phyloP scores from a whole-genome alignment of 2,797 vertebrate species.

The Malacoraja senta region DNA sequence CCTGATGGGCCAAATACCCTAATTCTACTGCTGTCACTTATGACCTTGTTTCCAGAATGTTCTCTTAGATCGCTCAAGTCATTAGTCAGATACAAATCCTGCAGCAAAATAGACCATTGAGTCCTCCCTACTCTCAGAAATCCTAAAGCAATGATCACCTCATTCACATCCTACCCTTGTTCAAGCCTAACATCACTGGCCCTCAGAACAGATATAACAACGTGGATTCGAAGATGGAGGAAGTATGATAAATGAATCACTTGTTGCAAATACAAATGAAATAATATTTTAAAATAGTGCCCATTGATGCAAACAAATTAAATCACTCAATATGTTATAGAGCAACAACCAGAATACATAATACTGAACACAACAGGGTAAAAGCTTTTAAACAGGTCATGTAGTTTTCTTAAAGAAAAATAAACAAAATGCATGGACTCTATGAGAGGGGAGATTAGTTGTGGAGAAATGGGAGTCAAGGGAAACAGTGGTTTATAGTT shows the following conservation, averaged over 20 bases:
- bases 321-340: too few species aligned
- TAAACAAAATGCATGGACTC: neutral
- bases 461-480: neutral
- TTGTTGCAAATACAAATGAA: too few species aligned
- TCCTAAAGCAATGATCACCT: neutral
- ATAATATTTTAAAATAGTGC: too few species aligned
- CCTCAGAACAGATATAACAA: neutral
- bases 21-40: too few species aligned
- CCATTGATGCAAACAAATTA: too few species aligned
- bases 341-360: too few species aligned
- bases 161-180: neutral
- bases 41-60: neutral
- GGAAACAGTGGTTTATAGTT: neutral
- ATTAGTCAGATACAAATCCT: neutral
- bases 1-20: too few species aligned
- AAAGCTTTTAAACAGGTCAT: neutral
- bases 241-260: too few species aligned
- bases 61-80: neutral
- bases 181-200: neutral
- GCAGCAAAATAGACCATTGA: neutral
- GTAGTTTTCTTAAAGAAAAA: neutral
- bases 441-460: neutral
- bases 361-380: neutral
- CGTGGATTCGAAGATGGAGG: too few species aligned
- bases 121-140: neutral